These are phyloP conservation scores for Calliphora vomitoria DNA, from an alignment of 2,888 invertebrate genomes.

Conservation along the genomic window DNA sequence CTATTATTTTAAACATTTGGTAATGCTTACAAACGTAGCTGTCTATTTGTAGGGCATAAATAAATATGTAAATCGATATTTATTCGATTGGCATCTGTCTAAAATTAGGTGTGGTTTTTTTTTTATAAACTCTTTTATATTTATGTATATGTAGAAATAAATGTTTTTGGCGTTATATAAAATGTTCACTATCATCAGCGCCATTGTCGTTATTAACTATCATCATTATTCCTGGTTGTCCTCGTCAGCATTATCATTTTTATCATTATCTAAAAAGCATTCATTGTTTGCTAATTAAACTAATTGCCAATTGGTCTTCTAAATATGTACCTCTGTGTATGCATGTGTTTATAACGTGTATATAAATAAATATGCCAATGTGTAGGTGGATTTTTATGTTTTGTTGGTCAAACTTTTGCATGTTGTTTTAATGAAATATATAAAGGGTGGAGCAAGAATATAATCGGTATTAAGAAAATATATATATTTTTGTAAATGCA, in stretches of 20 bases:
- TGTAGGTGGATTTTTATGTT: slow-evolving; percentile 37
- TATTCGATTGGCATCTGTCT: neutral
- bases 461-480: neutral
- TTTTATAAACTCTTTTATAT: neutral
- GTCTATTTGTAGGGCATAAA: neutral
- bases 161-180: neutral
- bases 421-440: neutral
- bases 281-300: slow-evolving; percentile 75
- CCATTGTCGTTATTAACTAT: slow-evolving; percentile 1
- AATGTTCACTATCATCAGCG: neutral
- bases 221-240: slow-evolving; percentile 27
- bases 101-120: neutral
- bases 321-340: slow-evolving; percentile 13
- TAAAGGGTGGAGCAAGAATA: neutral
- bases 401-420: slow-evolving; percentile 52
- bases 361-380: slow-evolving; percentile 13
- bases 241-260: slow-evolving; percentile 54
- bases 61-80: neutral
- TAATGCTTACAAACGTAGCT: neutral
- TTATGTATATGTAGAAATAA: neutral
- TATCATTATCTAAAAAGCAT: slow-evolving; percentile 62
- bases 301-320: slow-evolving; percentile 70
- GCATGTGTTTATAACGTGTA: neutral
- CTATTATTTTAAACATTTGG: too few species aligned
- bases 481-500: neutral